These are phyloP conservation scores for Drosophila setosimentum DNA, from an alignment of 2,888 invertebrate species.

Conservation along the genomic window DNA sequence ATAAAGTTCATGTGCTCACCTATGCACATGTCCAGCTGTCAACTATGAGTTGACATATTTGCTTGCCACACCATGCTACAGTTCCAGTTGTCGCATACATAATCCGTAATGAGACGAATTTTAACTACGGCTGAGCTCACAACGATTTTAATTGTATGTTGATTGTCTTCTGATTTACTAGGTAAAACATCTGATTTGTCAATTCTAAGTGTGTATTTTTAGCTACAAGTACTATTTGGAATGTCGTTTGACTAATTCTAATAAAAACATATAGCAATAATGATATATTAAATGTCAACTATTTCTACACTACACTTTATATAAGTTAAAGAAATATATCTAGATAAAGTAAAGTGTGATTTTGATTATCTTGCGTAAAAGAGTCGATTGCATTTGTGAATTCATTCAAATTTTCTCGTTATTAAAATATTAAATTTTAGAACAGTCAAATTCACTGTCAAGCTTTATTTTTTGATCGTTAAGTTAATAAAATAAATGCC, in stretches of 20 bases:
- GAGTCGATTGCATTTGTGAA: neutral
- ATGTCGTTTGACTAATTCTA: neutral
- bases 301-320: neutral
- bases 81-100: conserved; percentile 33
- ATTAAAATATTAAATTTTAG: neutral
- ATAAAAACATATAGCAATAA: neutral
- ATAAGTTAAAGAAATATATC: too few relatives aligned
- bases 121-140: conserved; percentile 11
- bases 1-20: conserved; percentile 42
- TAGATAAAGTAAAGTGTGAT: too few relatives aligned
- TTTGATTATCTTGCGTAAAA: too few relatives aligned
- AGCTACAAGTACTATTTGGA: neutral
- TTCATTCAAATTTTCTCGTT: neutral
- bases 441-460: neutral
- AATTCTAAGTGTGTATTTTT: neutral
- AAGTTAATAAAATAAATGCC: neutral
- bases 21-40: conserved; percentile 40
- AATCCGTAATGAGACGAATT: conserved; percentile 50
- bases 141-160: neutral
- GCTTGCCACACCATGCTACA: conserved; percentile 30
- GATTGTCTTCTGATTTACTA: neutral
- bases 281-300: neutral
- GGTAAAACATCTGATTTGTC: too few relatives aligned
- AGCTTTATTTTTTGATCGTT: neutral
- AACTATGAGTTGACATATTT: conserved; percentile 57